These are phyloP conservation scores for Aphelenchoides besseyi DNA, from an alignment of 1,140 invertebrate genomes.

Conservation along the genomic window DNA sequence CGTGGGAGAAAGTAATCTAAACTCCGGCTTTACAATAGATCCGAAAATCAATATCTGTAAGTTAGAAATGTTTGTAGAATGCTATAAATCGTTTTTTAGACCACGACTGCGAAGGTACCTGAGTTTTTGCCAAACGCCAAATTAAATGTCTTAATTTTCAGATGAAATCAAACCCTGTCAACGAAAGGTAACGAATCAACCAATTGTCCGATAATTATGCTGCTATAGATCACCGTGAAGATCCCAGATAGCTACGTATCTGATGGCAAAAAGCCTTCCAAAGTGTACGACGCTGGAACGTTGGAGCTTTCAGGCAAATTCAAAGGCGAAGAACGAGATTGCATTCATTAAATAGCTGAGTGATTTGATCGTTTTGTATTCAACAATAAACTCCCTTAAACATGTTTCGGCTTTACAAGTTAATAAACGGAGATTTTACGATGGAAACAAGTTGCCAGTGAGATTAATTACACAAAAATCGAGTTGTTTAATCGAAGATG, in stretches of 20 bases:
- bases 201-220: conserved; percentile 7
- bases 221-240: background rate
- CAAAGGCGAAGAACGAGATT: conserved; percentile 42
- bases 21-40: too few relatives aligned
- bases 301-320: conserved; percentile 43
- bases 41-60: background rate
- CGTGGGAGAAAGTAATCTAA: too few relatives aligned
- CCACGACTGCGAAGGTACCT: background rate
- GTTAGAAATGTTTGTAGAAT: background rate
- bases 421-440: too few relatives aligned
- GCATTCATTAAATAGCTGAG: conserved; percentile 34
- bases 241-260: conserved; percentile 40
- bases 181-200: conserved; percentile 42
- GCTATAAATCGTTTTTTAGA: conserved; percentile 22
- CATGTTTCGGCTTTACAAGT: too few relatives aligned
- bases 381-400: too few relatives aligned
- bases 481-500: too few relatives aligned
- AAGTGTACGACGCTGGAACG: conserved; percentile 36
- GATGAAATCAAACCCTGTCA: conserved; percentile 43
- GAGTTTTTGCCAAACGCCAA: background rate
- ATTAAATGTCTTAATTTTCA: conserved; percentile 19
- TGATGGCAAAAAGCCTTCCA: conserved; percentile 31
- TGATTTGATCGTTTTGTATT: too few relatives aligned
- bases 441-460: too few relatives aligned
- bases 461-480: too few relatives aligned